phyloP scores from a whole-genome alignment of 2,113 vertebrate species.

The Marmota monax region DNA sequence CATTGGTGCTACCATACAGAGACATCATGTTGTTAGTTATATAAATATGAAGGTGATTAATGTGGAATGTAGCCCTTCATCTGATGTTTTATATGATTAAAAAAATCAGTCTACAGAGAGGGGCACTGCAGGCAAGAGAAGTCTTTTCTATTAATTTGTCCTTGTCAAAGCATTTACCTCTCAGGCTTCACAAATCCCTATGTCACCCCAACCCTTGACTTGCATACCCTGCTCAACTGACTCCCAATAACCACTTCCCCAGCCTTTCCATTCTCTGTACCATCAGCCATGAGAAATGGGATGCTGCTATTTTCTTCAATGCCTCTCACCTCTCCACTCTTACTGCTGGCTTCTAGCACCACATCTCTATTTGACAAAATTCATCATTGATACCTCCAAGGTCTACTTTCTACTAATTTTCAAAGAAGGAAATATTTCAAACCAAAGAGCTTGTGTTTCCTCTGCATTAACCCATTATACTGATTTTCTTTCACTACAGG shows the following conservation, averaged over 20 bases:
- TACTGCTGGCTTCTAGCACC: neutral
- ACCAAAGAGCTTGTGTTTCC: neutral
- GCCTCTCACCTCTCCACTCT: neutral
- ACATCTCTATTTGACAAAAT: neutral
- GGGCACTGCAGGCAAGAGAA: neutral
- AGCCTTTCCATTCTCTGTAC: neutral
- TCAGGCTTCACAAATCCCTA: neutral
- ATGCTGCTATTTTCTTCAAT: neutral
- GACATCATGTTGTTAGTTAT: neutral
- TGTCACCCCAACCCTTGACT: neutral
- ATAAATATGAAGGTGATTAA: neutral
- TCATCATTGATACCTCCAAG: neutral
- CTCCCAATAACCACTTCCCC: neutral
- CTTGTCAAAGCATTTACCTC: neutral
- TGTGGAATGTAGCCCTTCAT: neutral
- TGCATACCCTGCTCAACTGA: neutral
- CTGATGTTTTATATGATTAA: neutral
- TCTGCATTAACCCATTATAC: neutral
- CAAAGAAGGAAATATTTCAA: conserved; percentile 18
- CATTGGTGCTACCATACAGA: neutral
- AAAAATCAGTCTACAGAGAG: neutral
- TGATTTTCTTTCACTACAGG: neutral
- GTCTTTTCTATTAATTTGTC: neutral
- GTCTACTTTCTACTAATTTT: neutral
- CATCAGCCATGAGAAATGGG: neutral